Conservation (phyloP, 2,888 invertebrate genomes). For the Polylopha cassiicola region DNA sequence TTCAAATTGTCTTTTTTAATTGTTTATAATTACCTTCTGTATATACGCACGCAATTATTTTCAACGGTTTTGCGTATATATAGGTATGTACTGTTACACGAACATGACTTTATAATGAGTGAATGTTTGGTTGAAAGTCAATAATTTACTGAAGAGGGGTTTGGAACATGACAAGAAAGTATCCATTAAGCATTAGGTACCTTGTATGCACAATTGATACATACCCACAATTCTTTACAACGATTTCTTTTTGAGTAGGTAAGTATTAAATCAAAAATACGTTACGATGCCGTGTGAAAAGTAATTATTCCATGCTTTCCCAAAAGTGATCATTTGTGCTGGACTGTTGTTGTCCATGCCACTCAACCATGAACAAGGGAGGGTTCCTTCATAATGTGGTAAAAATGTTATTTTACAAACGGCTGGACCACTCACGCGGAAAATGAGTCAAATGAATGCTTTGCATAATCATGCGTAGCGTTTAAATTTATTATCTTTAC, state of each 20-base stretch:
- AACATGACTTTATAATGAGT: no score
- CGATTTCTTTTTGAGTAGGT: no score
- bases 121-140: neutral
- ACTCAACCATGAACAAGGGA: conserved; percentile 43
- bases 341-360: conserved; percentile 42
- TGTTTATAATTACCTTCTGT: conserved; percentile 40
- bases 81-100: no score
- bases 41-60: conserved; percentile 35
- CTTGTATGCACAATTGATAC: no score
- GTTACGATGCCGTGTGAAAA: conserved; percentile 35
- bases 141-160: no score
- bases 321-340: conserved; percentile 43
- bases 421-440: conserved; percentile 50
- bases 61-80: conserved; percentile 24
- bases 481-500: conserved; percentile 14
- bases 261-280: conserved; percentile 5
- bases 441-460: conserved; percentile 48
- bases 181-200: no score
- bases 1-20: conserved; percentile 59
- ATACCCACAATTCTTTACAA: no score
- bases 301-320: conserved; percentile 37
- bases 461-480: conserved; percentile 39
- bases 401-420: conserved; percentile 60
- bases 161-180: no score
- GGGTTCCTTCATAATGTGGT: conserved; percentile 60